Evolutionary conservation across 2,888 invertebrate genomes (phyloP), one percentile per base, ranked within the genome.

Genomic region (Leistus spinibarbis): DNA sequence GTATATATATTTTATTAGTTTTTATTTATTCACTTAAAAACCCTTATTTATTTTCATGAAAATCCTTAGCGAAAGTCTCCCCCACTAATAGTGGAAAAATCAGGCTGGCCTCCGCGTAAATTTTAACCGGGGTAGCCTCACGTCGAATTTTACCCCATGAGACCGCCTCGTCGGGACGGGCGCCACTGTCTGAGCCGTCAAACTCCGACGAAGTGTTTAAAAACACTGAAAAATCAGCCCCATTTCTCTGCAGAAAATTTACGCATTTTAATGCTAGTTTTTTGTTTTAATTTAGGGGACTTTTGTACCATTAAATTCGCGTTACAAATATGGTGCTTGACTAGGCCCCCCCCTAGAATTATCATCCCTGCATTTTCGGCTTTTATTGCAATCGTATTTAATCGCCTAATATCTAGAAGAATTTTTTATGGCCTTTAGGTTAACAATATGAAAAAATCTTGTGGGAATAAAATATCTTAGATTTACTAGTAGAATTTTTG

Each of bases 281-380:
- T n/a, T n/a, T n/a, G n/a, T n/a, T n/a, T n/a, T n/a, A n/a, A 40
- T 40, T 40, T 5, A 10, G 13, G 40, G 7, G 40, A 10, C 13
- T 24, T 24, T 3, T 5, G 40, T 40, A 93, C 93, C 99, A 99
- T 99, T 73, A 99, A 89, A 88, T 99, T 99, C 1, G 99, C 98
- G 88, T 99, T 99, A 86, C 97, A 98, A 80, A 99, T 98, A 83
- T 99, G 99, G 87, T 99, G 99, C 86, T 99, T 99, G n/a, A 99
- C 89, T 0, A 99, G 87, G 7, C 98, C 98, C 0, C 98, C 98
- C 2, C 99, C 99, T 76, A 99, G 86, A 77, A 99, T 97, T 54
- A 99, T 93, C 91, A 99, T 95, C 10, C 99, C 99, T n/a, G 95
- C 93, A 82, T 96, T 93, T 22, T 91, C 87, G 0, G 99, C 96